phyloP scores from a whole-genome alignment of 2,888 invertebrate species.

The Caenorhabditis sp. region DNA sequence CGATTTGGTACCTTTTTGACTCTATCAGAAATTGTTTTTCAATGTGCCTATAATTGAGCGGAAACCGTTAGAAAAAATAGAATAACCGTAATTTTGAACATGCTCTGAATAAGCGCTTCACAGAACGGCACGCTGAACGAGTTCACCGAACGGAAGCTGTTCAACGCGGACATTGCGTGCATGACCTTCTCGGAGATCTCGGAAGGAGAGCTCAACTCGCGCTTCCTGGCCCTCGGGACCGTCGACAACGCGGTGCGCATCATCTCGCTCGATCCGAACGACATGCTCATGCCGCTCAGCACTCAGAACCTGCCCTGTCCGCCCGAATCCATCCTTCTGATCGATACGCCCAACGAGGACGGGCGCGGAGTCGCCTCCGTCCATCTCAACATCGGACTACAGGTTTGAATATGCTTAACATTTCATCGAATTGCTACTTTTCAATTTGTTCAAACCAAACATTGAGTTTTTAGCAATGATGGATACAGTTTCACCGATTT shows the following conservation, averaged over 20 bases:
- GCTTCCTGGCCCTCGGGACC: slow-evolving; percentile 81
- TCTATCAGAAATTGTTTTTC: slow-evolving; percentile 15
- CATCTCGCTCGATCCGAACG: slow-evolving; percentile 93
- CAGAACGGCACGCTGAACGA: slow-evolving; percentile 98
- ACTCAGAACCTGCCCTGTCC: slow-evolving; percentile 89
- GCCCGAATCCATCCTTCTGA: slow-evolving; percentile 95
- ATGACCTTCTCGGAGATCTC: slow-evolving; percentile 98
- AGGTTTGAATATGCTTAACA: slow-evolving; percentile 75
- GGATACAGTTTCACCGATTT: too few relatives aligned
- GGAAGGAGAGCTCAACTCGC: slow-evolving; percentile 93
- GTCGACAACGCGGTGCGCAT: slow-evolving; percentile 97
- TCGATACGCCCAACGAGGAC: slow-evolving; percentile 83
- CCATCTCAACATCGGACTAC: slow-evolving; percentile 91
- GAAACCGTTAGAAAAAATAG: too few relatives aligned
- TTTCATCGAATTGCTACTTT: background rate
- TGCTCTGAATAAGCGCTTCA: too few relatives aligned
- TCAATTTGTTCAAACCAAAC: too few relatives aligned
- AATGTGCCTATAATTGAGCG: too few relatives aligned
- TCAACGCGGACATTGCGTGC: slow-evolving; percentile 92
- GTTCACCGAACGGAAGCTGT: slow-evolving; percentile 96
- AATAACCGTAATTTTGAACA: too few relatives aligned
- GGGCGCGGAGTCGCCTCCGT: slow-evolving; percentile 70
- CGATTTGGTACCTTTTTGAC: slow-evolving; percentile 95
- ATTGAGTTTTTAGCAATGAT: too few relatives aligned
- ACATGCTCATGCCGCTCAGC: slow-evolving; percentile 90